Conservation (phyloP, 2,113 vertebrate species). For the Procapra przewalskii region DNA sequence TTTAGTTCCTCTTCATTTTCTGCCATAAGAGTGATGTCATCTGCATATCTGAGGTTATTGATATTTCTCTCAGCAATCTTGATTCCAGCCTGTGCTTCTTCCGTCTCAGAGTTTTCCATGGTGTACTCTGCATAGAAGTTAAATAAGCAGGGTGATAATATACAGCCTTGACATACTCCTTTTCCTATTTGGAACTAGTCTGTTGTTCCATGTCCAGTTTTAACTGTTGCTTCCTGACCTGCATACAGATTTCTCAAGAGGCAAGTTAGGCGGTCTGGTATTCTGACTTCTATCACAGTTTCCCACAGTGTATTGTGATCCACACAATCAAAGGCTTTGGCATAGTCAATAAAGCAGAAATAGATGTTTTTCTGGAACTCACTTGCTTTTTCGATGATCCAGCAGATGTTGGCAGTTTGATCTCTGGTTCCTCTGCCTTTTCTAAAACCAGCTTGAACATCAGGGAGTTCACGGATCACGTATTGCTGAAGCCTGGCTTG, state of each 20-base stretch:
- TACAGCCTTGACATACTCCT: background rate
- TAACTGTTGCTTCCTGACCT: background rate
- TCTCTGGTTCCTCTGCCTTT: background rate
- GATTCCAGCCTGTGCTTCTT: background rate
- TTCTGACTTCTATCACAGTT: background rate
- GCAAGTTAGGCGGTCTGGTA: background rate
- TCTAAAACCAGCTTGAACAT: background rate
- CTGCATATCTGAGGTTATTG: background rate
- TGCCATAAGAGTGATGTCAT: background rate
- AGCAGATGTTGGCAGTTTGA: background rate
- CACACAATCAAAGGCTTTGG: background rate
- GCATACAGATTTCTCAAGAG: background rate
- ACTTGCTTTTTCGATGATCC: background rate
- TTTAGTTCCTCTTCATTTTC: background rate
- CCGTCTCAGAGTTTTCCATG: background rate
- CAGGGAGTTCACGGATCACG: accelerated
- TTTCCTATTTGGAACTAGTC: background rate
- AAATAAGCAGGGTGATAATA: background rate
- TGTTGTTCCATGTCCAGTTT: background rate
- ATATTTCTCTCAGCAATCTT: background rate
- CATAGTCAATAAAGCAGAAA: background rate
- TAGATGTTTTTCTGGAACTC: background rate
- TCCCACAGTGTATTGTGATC: background rate
- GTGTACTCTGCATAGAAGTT: background rate
- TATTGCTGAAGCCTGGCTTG: background rate